Percentiles rank a stretch among this genome's conserved stretches.
phyloP scores from a whole-genome alignment of 2,797 vertebrate species.

The Coluber constrictor region DNA sequence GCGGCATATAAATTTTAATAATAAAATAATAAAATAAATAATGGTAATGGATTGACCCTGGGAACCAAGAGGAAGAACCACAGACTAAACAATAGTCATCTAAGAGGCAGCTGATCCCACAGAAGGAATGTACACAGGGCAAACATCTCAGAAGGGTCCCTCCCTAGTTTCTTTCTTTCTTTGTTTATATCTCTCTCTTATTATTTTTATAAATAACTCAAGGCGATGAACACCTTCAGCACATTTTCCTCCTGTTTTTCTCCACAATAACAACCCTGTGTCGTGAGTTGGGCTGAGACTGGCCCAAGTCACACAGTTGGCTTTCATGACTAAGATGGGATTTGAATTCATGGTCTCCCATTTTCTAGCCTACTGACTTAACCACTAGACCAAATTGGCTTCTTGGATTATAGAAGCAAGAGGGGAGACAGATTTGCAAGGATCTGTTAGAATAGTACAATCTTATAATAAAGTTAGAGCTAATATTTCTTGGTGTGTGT shows the following conservation, averaged over 20 bases:
- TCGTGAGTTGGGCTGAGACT: too few relatives aligned
- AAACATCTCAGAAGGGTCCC: not conserved
- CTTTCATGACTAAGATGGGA: too few relatives aligned
- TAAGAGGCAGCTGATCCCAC: not conserved
- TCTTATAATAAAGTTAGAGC: not conserved
- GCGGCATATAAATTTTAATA: too few relatives aligned
- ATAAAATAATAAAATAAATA: not conserved
- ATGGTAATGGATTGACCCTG: not conserved
- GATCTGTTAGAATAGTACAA: not conserved
- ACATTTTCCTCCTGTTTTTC: too few relatives aligned
- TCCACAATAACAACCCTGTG: too few relatives aligned
- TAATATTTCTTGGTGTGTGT: not conserved
- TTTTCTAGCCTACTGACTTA: too few relatives aligned
- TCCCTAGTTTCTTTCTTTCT: not conserved
- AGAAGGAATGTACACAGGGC: not conserved
- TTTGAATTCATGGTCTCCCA: too few relatives aligned
- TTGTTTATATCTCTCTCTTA: too few relatives aligned
- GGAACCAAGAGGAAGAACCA: not conserved
- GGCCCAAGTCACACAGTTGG: too few relatives aligned
- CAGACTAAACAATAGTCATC: not conserved
- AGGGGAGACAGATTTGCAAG: not conserved
- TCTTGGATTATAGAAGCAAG: not conserved
- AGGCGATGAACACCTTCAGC: too few relatives aligned
- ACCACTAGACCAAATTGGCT: not conserved
- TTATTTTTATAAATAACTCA: too few relatives aligned